A percentile compares a stretch with the other conserved stretches of the same genome.
Conservation (phyloP, 1,140 invertebrate species). For the Pachypsylla venusta region DNA sequence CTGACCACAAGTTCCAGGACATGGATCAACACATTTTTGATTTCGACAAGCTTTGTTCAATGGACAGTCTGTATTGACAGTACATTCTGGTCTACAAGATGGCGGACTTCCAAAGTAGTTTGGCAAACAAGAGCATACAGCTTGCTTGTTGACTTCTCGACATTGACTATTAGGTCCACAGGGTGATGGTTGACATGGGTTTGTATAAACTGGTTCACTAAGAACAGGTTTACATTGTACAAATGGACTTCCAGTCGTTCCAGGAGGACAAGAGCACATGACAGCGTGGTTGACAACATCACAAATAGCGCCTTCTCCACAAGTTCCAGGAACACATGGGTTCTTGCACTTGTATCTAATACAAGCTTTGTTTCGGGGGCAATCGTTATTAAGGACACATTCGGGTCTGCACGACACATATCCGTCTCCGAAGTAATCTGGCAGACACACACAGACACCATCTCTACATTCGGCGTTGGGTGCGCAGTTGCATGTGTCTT, state of each 20-base stretch:
- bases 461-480: conserved; percentile 52
- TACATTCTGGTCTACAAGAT: conserved; percentile 53
- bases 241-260: conserved; percentile 37
- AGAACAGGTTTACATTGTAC: conserved; percentile 32
- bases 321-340: conserved; percentile 51
- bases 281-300: conserved; percentile 38
- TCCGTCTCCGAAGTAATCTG: conserved; percentile 59
- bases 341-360: conserved; percentile 59
- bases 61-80: conserved; percentile 47
- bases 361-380: conserved; percentile 55
- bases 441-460: conserved; percentile 55
- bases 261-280: conserved; percentile 37
- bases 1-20: conserved; percentile 47
- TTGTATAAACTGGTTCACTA: conserved; percentile 32
- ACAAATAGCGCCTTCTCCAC: conserved; percentile 38
- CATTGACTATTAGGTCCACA: conserved; percentile 59
- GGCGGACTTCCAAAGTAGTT: conserved; percentile 57
- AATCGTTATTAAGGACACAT: conserved; percentile 70
- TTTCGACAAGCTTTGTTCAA: conserved; percentile 43
- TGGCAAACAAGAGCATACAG: conserved; percentile 50
- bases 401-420: conserved; percentile 53
- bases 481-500: conserved; percentile 61
- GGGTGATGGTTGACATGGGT: conserved; percentile 36
- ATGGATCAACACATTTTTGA: conserved; percentile 48
- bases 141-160: conserved; percentile 44